These are phyloP conservation scores for Oryzaephilus surinamensis DNA, from an alignment of 1,140 invertebrate genomes.

Conservation along the genomic window DNA sequence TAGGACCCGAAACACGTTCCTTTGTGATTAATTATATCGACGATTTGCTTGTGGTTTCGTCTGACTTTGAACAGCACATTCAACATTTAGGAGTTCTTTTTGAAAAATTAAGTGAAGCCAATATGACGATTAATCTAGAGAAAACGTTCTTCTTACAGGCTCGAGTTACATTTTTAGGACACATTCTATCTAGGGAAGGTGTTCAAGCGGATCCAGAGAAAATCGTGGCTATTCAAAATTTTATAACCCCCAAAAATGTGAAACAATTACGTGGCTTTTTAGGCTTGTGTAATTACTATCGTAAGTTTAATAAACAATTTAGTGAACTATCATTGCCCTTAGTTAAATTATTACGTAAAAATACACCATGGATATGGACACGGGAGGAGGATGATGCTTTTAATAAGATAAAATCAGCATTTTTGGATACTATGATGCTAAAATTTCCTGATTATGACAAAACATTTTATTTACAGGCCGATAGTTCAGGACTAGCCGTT, in stretches of 20 bases:
- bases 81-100: constrained; percentile 19
- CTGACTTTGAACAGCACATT: constrained; percentile 19
- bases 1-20: too few species aligned
- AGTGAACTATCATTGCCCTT: constrained; percentile 17
- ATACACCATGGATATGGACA: constrained; percentile 5
- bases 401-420: constrained; percentile 6
- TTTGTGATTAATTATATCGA: constrained; percentile 17
- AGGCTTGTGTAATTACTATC: constrained; percentile 32
- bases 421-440: constrained; percentile 19
- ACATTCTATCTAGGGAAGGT: constrained; percentile 26
- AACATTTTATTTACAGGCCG: constrained; percentile 25
- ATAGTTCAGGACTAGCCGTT: constrained; percentile 18
- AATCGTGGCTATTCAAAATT: constrained; percentile 22
- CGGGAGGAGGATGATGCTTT: constrained; percentile 2
- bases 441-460: constrained; percentile 18
- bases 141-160: constrained; percentile 25
- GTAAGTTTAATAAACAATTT: constrained; percentile 26
- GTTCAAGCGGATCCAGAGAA: constrained; percentile 28
- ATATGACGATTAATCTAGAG: constrained; percentile 21
- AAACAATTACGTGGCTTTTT: constrained; percentile 32
- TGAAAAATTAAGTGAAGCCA: constrained; percentile 11
- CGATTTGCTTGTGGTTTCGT: constrained; percentile 19
- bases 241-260: constrained; percentile 24
- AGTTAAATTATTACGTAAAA: constrained; percentile 23
- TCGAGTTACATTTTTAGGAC: constrained; percentile 24